A percentile compares a stretch with the other conserved stretches of the same genome.
Conservation (phyloP, 2,113 vertebrate species). For the Etheostoma cragini region DNA sequence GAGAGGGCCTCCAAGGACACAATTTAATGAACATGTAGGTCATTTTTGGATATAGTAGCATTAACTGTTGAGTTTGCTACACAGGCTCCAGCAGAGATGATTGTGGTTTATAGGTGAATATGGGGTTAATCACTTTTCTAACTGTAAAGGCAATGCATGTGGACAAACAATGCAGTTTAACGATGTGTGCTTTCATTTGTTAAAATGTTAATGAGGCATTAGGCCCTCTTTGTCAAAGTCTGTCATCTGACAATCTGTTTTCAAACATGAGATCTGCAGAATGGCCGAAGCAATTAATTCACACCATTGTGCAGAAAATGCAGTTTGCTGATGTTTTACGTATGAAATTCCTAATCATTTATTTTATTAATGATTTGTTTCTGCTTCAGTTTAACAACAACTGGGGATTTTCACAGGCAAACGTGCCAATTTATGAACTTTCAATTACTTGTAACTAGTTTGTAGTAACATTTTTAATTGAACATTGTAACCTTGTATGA, state of each 20-base stretch:
- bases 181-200: constrained; percentile 24
- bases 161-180: constrained; percentile 21
- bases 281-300: background rate
- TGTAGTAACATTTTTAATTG: constrained; percentile 19
- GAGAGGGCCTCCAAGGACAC: constrained; percentile 60
- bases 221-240: constrained; percentile 5
- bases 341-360: background rate
- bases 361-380: background rate
- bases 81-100: constrained; percentile 7
- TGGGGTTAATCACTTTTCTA: constrained; percentile 44
- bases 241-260: constrained; percentile 10
- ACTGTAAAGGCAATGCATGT: background rate
- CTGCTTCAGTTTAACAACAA: background rate
- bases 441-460: constrained; percentile 6
- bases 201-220: constrained; percentile 39
- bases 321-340: background rate
- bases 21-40: constrained; percentile 73
- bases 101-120: constrained; percentile 18
- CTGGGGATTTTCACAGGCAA: background rate
- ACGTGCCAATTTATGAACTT: background rate
- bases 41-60: constrained; percentile 46
- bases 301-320: background rate
- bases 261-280: background rate
- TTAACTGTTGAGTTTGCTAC: constrained; percentile 23
- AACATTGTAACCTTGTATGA: constrained; percentile 13